These are phyloP conservation scores for Hylaea fasciaria DNA, from an alignment of 2,888 invertebrate species.

Conservation along the genomic window DNA sequence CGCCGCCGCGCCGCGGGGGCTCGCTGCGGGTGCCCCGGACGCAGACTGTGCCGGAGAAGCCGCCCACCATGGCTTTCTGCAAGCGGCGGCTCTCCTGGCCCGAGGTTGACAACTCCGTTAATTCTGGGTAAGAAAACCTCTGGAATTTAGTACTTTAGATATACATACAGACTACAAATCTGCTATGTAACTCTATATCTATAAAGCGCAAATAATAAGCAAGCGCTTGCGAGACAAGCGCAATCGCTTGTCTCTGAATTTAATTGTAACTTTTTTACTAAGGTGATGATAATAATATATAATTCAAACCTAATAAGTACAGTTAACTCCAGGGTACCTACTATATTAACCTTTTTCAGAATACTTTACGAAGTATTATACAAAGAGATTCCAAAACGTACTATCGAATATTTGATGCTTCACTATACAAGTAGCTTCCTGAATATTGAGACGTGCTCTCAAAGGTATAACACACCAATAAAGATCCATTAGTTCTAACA, in stretches of 20 bases:
- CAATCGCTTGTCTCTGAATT: no score
- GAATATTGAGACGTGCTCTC: conserved; percentile 21
- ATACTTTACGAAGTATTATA: conserved; percentile 16
- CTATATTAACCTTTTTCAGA: conserved; percentile 15
- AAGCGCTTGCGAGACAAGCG: no score
- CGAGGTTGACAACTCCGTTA: conserved; percentile 92
- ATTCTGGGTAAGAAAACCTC: conserved; percentile 89
- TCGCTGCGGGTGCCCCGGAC: conserved; percentile 84
- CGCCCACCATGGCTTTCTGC: conserved; percentile 90
- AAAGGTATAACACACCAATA: conserved; percentile 26
- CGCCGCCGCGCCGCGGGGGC: conserved; percentile 81
- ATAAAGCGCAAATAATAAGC: no score
- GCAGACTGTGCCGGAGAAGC: conserved; percentile 83
- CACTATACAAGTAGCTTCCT: conserved; percentile 18
- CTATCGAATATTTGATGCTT: conserved; percentile 24
- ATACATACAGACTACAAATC: no score
- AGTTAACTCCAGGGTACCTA: background rate
- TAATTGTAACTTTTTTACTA: no score
- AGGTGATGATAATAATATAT: no score
- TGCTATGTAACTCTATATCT: no score
- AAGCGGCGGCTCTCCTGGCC: conserved; percentile 92
- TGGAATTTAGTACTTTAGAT: no score
- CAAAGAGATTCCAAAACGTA: conserved; percentile 8
- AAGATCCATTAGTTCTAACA: conserved; percentile 32
- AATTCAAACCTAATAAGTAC: no score